These are phyloP conservation scores for Bedellia somnulentella DNA, from an alignment of 2,888 invertebrate genomes.

Conservation along the genomic window DNA sequence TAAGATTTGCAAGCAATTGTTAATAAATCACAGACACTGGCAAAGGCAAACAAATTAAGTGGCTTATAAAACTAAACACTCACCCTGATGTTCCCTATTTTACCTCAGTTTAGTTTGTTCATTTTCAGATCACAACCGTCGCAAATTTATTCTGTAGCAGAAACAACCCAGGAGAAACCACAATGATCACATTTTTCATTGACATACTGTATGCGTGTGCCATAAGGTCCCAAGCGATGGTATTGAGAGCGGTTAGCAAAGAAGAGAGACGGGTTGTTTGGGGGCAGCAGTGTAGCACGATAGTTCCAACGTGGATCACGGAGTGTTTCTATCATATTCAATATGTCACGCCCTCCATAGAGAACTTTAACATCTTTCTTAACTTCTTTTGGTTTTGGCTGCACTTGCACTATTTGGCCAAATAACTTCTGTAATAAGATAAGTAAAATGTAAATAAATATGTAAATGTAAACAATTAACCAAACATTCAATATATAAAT, in stretches of 20 bases:
- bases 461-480: too few species aligned
- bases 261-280: conserved; percentile 58
- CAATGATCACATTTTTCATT: conserved; percentile 53
- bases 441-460: background rate
- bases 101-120: conserved; percentile 5
- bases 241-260: conserved; percentile 66
- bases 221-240: conserved; percentile 58
- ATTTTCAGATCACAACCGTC: conserved; percentile 15
- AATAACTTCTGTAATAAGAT: conserved; percentile 41
- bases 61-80: background rate
- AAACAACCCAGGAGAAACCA: conserved; percentile 52
- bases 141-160: conserved; percentile 45
- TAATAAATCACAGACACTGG: background rate
- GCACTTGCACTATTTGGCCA: conserved; percentile 41
- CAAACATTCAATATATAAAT: too few species aligned
- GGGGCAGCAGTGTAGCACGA: conserved; percentile 55
- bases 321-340: conserved; percentile 61
- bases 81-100: background rate
- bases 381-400: conserved; percentile 38
- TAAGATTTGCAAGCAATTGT: background rate
- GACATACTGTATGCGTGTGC: conserved; percentile 60
- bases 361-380: conserved; percentile 28
- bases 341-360: conserved; percentile 58
- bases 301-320: conserved; percentile 57
- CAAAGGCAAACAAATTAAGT: too few species aligned